A percentile compares a stretch with the other conserved stretches of the same genome.
Evolutionary conservation across 2,113 vertebrate genomes (phyloP).

Genomic region (Gymnocephalus cernua): DNA sequence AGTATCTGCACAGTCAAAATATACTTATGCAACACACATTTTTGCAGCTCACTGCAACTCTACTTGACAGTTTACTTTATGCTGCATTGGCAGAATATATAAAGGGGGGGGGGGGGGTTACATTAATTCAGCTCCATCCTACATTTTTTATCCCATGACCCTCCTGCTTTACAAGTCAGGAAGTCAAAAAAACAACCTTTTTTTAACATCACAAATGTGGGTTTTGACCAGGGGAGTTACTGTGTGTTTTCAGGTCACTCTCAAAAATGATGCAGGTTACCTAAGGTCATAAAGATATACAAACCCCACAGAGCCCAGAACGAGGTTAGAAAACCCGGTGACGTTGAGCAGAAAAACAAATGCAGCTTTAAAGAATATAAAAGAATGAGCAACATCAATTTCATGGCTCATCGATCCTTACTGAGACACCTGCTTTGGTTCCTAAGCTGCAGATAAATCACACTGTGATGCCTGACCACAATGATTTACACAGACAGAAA

Average conservation of each 20-base stretch:
- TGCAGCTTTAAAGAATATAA: constrained; percentile 21
- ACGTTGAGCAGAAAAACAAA: constrained; percentile 20
- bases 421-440: constrained; percentile 35
- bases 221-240: neutral
- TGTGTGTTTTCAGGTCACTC: constrained; percentile 8
- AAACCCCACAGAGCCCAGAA: neutral
- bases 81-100: constrained; percentile 9
- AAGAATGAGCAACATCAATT: constrained; percentile 29
- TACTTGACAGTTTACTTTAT: constrained; percentile 9
- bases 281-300: constrained; percentile 19
- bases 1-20: neutral
- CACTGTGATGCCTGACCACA: neutral
- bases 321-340: neutral
- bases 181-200: too few relatives aligned
- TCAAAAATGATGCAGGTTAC: neutral
- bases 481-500: constrained; percentile 10
- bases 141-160: neutral
- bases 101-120: neutral
- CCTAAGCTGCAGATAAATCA: constrained; percentile 43
- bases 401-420: constrained; percentile 45
- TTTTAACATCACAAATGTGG: neutral
- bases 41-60: neutral
- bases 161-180: neutral
- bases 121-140: neutral
- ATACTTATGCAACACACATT: neutral